These are phyloP conservation scores for Pheosia gnoma DNA, from an alignment of 2,888 invertebrate species.

Conservation along the genomic window DNA sequence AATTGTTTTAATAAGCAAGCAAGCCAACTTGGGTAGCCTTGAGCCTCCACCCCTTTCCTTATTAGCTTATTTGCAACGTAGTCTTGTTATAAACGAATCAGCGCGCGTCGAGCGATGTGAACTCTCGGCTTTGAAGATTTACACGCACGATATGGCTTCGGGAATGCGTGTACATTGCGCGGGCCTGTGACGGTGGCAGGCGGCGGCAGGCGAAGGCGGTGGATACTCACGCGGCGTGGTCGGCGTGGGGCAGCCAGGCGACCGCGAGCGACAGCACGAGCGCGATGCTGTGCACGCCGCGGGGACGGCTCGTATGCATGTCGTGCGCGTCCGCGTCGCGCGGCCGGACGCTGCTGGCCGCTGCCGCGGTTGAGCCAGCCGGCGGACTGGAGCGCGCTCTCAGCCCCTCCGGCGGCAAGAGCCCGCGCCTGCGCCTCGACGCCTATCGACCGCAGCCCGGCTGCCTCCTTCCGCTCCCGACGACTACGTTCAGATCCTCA, in stretches of 20 bases:
- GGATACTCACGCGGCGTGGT: slow-evolving; percentile 74
- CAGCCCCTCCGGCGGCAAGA: slow-evolving; percentile 48
- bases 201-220: not conserved
- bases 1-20: slow-evolving; percentile 26
- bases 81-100: slow-evolving; percentile 48
- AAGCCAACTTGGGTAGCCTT: slow-evolving; percentile 19
- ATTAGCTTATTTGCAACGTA: slow-evolving; percentile 38
- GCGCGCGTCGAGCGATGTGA: slow-evolving; percentile 42
- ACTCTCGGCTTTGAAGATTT: slow-evolving; percentile 51
- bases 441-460: slow-evolving; percentile 71
- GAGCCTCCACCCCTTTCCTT: slow-evolving; percentile 32
- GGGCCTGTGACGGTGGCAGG: slow-evolving; percentile 18
- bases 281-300: slow-evolving; percentile 70
- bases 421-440: slow-evolving; percentile 66
- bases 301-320: slow-evolving; percentile 71
- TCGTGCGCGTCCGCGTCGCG: slow-evolving; percentile 59
- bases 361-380: slow-evolving; percentile 70
- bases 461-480: slow-evolving; percentile 58
- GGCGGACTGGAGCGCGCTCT: slow-evolving; percentile 66
- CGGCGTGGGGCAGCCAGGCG: slow-evolving; percentile 66
- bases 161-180: slow-evolving; percentile 37
- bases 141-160: slow-evolving; percentile 61
- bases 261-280: slow-evolving; percentile 69
- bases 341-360: slow-evolving; percentile 57
- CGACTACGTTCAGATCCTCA: slow-evolving; percentile 61